Evolutionary conservation across 2,113 vertebrate genomes (phyloP), one percentile per base, ranked within the genome.

Genomic region (Rhineura floridana): DNA sequence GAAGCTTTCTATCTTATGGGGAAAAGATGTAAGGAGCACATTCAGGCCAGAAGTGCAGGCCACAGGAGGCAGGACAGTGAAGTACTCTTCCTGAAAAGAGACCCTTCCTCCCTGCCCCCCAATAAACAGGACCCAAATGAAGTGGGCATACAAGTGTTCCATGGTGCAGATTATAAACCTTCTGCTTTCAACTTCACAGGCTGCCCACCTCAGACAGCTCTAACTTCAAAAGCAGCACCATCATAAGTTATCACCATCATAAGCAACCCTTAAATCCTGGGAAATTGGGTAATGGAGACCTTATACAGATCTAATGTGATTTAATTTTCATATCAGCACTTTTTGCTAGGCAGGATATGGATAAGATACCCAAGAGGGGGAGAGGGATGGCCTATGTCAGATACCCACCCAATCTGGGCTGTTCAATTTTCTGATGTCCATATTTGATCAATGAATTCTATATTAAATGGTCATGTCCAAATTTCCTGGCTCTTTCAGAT

Each of bases 1-100:
- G 99, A 99, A 95, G 97, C 98, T 6, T 0, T 94, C 83, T 99
- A 99, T 96, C 96, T 99, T 84, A 77, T 99, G 0, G 94, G 96
- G 30, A 99, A 99, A 93, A 94, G 98, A 77, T 98, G 97, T 91
- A 63, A 5, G 0, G 97, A 99, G 93, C 86, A 83, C 6, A 0
- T 95, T 30, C 15, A 2, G 0, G 65, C 1, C 0, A 0, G 4
- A 1, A 55, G 6, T 0, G 15, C 28, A 13, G 10, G 12, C 1
- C 48, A 69, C 82, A 0, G 0, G 0, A 3, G 0, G 69, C 81
- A 42, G 28, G 6, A 33, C 44, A n/a, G 0, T 0, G 55, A 77
- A 42, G 30, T 67, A 13, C 9, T 82, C 28, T 2, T 89, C 48
- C 65, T 25, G 85, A 91, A 89, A 69, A 92, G 77, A 4, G 72